phyloP scores from a whole-genome alignment of 2,113 vertebrate species.

The Arizona elegans region DNA sequence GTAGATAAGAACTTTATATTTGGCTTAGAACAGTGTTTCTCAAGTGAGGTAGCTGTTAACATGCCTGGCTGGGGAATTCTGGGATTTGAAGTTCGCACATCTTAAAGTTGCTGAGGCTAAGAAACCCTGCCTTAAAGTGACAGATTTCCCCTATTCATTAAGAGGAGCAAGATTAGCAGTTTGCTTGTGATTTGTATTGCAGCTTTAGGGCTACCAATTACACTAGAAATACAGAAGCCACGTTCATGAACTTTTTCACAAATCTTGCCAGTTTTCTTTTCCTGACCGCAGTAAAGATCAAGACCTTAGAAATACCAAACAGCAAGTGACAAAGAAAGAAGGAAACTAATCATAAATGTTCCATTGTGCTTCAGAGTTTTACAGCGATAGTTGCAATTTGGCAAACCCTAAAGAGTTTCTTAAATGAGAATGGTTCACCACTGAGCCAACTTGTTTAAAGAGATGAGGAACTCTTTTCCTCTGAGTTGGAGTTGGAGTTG shows the following conservation, averaged over 20 bases:
- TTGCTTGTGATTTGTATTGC: not conserved
- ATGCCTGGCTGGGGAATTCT: not conserved
- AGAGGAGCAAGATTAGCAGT: not conserved
- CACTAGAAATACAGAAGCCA: not conserved
- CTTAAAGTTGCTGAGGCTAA: not conserved
- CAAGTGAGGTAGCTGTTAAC: not conserved
- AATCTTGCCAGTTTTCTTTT: not conserved
- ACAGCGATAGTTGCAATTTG: too few relatives aligned
- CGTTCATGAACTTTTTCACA: not conserved
- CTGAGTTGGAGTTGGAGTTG: not conserved
- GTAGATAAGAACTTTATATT: not conserved
- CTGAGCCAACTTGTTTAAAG: not conserved
- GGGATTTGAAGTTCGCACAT: not conserved
- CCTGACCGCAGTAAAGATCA: not conserved
- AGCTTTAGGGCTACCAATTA: not conserved
- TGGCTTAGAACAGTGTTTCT: not conserved
- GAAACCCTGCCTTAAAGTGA: not conserved
- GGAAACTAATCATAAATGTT: not conserved
- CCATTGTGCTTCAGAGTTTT: not conserved
- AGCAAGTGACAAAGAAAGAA: not conserved
- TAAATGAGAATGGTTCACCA: not conserved
- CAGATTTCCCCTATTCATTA: not conserved
- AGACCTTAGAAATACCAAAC: not conserved
- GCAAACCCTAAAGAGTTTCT: not conserved
- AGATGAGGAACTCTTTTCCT: not conserved